phyloP scores from a whole-genome alignment of 2,888 invertebrate genomes.

The Cephonodes hylas region DNA sequence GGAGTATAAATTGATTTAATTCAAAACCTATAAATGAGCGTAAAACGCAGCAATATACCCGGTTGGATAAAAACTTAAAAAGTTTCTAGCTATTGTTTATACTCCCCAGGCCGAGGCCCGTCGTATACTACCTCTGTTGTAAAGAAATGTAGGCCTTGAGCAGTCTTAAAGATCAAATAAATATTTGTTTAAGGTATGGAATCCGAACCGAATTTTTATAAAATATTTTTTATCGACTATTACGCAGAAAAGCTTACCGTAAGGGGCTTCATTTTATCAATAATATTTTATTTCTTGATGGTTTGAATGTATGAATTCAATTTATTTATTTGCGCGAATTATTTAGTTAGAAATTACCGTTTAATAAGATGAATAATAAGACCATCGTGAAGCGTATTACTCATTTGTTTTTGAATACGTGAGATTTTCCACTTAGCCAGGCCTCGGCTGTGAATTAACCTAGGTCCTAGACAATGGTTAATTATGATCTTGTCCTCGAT shows the following conservation, averaged over 20 bases:
- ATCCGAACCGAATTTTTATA: not conserved
- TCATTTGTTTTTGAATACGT: not conserved
- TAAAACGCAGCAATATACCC: too few relatives aligned
- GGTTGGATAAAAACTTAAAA: too few relatives aligned
- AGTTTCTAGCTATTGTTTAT: not conserved
- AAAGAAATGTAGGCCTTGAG: not conserved
- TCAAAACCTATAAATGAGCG: not conserved
- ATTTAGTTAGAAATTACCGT: too few relatives aligned
- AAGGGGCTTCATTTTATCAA: not conserved
- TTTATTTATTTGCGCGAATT: too few relatives aligned
- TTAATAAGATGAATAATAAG: not conserved
- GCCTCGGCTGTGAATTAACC: too few relatives aligned
- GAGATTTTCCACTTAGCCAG: too few relatives aligned
- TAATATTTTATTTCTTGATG: not conserved
- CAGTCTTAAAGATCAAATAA: slow-evolving; percentile 2
- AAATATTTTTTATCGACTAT: not conserved
- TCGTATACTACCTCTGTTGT: not conserved
- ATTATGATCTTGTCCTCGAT: too few relatives aligned
- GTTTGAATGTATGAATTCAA: too few relatives aligned
- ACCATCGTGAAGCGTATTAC: not conserved
- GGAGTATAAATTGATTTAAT: too few relatives aligned
- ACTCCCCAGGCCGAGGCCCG: not conserved
- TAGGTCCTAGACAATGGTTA: too few relatives aligned
- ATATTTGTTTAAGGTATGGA: not conserved
- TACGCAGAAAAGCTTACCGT: not conserved